Base-by-base conservation (phyloP, 2,797 vertebrate species). In the Rhinophrynus dorsalis region DNA sequence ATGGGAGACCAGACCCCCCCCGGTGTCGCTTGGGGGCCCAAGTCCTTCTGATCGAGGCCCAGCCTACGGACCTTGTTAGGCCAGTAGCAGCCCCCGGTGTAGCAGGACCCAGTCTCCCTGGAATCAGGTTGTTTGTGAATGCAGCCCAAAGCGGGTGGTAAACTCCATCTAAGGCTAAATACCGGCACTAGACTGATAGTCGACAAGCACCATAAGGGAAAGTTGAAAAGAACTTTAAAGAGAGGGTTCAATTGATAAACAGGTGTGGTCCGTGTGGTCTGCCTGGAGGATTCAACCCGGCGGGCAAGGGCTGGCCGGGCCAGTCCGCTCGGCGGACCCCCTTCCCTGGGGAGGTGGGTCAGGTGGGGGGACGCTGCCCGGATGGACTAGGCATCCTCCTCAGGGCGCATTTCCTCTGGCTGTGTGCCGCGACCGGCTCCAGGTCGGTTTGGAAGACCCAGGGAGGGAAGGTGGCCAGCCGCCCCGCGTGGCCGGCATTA, bases 191-290 rank as follows among this genome's bases (percentile, higher is more conserved):
- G 77, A 75, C 51, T 35, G 64, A 78, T 77, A 80, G 77, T 61
- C 64, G 62, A 81, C 75, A 81, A 83, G 81, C 80, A 79, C 80
- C 68, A 21, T 80, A 68, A 82, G 79, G 78, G 76, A 80, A 82
- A 81, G 77, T 76, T 82, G 75, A 82, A 84, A 82, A 81, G 78
- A 78, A 82, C 80, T 84, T 81, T 44, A 15, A 80, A 80, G 79
- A 80, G 79, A 80, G 80, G 83, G 79, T 82, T 83, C 77, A 83
- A 81, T n/a, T n/a, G n/a, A n/a, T n/a, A n/a, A n/a, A n/a, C n/a
- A n/a, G n/a, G n/a, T n/a, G n/a, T n/a, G n/a, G n/a, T n/a, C n/a
- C n/a, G n/a, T n/a, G n/a, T n/a, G n/a, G n/a, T n/a, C n/a, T n/a
- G n/a, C n/a, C n/a, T n/a, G n/a, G n/a, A n/a, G n/a, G n/a, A n/a